Percentiles rank a stretch among this genome's conserved stretches.
These are phyloP conservation scores for Benitochromis conjunctus DNA, from an alignment of 2,113 vertebrate genomes.

Conservation along the genomic window DNA sequence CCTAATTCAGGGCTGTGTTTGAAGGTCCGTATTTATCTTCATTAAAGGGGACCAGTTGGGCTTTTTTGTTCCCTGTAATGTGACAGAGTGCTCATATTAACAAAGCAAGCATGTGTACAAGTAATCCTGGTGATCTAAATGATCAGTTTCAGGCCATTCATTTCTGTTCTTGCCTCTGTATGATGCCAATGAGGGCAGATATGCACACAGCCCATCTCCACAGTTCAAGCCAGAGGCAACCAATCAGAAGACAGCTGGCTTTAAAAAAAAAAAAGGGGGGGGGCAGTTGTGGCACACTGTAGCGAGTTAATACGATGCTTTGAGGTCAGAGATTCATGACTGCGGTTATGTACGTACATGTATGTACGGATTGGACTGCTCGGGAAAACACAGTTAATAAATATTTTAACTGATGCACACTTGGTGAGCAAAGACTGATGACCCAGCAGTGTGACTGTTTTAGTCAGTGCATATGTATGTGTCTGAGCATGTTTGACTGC, in stretches of 20 bases:
- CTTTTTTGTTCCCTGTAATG: not conserved
- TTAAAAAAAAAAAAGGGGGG: not conserved
- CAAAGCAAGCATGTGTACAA: not conserved
- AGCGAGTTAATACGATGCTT: not conserved
- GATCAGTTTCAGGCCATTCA: not conserved
- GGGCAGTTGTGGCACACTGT: not conserved
- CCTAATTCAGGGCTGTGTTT: not conserved
- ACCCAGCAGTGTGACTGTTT: not conserved
- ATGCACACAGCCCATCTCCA: not conserved
- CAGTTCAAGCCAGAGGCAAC: not conserved
- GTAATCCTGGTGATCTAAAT: not conserved
- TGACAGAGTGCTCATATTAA: not conserved
- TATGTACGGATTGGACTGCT: not conserved
- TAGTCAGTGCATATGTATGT: not conserved
- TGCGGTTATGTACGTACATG: not conserved
- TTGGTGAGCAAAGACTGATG: not conserved
- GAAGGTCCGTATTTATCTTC: not conserved
- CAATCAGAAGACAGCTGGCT: not conserved
- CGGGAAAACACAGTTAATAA: not conserved
- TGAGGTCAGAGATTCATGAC: not conserved
- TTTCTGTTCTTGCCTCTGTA: not conserved
- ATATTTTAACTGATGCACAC: not conserved
- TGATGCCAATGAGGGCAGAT: not conserved
- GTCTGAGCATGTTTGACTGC: slow-evolving; percentile 26
- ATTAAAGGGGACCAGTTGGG: not conserved